phyloP scores from a whole-genome alignment of 2,797 vertebrate species.

The Smutsia temminckii region DNA sequence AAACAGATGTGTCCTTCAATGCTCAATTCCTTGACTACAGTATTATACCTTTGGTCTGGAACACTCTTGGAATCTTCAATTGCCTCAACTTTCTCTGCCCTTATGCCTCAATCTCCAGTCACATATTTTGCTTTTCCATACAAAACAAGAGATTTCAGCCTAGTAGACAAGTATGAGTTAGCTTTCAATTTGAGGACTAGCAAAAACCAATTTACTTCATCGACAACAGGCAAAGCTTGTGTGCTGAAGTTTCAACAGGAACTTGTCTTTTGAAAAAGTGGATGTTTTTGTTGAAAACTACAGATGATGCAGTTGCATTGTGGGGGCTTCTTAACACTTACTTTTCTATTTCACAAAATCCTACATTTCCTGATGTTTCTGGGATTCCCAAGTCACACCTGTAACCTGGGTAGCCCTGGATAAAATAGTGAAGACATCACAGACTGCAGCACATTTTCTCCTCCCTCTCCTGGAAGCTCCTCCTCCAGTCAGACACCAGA shows the following conservation, averaged over 20 bases:
- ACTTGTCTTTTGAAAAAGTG: conserved; percentile 15
- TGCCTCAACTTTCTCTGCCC: neutral
- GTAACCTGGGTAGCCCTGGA: neutral
- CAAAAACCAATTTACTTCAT: neutral
- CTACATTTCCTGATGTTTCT: neutral
- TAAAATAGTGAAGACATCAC: neutral
- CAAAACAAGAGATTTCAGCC: neutral
- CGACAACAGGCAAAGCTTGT: neutral
- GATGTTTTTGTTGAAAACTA: conserved; percentile 27
- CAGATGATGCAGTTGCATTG: neutral
- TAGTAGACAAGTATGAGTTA: neutral
- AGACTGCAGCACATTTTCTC: neutral
- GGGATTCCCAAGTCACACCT: neutral
- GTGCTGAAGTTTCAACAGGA: neutral
- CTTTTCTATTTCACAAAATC: conserved; percentile 18
- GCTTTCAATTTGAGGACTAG: neutral
- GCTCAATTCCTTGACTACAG: neutral
- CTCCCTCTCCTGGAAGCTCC: neutral
- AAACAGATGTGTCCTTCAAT: neutral
- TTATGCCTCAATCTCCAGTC: neutral
- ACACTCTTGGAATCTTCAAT: neutral
- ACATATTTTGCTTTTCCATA: conserved; percentile 22
- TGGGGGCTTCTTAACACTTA: neutral
- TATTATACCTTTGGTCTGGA: neutral
- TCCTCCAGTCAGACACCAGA: neutral